A percentile compares a stretch with the other conserved stretches of the same genome.
These are phyloP conservation scores for Megalops cyprinoides DNA, from an alignment of 2,797 vertebrate genomes.

Conservation along the genomic window DNA sequence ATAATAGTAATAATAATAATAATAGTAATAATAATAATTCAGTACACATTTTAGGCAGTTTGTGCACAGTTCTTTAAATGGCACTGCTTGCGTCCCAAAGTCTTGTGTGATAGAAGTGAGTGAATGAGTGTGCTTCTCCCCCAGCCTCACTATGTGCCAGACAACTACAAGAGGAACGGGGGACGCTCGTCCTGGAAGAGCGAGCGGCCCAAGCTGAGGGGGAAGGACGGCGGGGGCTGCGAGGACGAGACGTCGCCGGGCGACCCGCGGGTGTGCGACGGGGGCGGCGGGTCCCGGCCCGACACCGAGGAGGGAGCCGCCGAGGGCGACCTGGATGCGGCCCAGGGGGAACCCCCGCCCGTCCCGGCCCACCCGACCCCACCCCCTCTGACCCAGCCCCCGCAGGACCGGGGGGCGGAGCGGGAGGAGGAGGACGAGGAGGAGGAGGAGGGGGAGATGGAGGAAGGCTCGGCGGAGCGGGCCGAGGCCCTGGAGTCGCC, in stretches of 20 bases:
- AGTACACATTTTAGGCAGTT: no score
- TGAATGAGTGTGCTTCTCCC: constrained; percentile 27
- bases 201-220: constrained; percentile 81
- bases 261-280: constrained; percentile 68
- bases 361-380: constrained; percentile 22
- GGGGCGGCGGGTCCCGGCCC: constrained; percentile 45
- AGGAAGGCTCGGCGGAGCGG: constrained; percentile 59
- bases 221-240: constrained; percentile 48
- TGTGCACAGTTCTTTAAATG: no score
- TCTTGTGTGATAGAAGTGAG: not conserved
- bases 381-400: constrained; percentile 57
- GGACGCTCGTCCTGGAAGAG: constrained; percentile 96
- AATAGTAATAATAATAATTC: no score
- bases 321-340: constrained; percentile 54
- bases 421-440: constrained; percentile 64
- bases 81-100: not conserved
- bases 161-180: constrained; percentile 97
- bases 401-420: constrained; percentile 72
- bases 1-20: no score
- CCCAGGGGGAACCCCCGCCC: not conserved
- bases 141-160: constrained; percentile 96
- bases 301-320: constrained; percentile 62
- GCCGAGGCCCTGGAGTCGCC: constrained; percentile 57
- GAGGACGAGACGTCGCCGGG: constrained; percentile 82
- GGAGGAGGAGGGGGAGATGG: constrained; percentile 59